Evolutionary conservation across 2,113 vertebrate genomes (phyloP), one percentile per base, ranked within the genome.

Genomic region (Tachuris rubrigastra): DNA sequence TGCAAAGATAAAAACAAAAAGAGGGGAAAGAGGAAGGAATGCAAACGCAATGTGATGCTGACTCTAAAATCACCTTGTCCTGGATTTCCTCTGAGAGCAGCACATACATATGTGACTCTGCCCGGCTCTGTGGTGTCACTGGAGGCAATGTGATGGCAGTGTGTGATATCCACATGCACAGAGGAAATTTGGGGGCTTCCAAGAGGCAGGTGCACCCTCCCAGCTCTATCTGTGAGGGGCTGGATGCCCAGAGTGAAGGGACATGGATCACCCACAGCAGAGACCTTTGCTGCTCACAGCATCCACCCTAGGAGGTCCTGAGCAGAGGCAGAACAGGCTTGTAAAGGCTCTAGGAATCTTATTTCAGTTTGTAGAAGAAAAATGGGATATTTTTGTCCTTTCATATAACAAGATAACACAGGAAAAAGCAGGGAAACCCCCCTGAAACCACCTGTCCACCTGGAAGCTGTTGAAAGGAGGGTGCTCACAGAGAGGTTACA

Each of bases 191-290:
- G 24, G 41, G 39, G 25, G 15, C 6, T 84, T 44, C 71, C 2
- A 9, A 46, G 30, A 14, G 62, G 10, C 12, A 28, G 5, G 7
- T 10, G 50, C 15, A 28, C 33, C 41, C 35, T 56, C 60, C 46
- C 27, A 62, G 56, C 69, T 65, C 49, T 22, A 19, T 39, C 65
- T 41, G 16, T 5, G 1, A 8, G 28, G 42, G 25, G 17, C 21
- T 71, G 37, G 0, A 0, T 16, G 22, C 33, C 33, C 28, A 3
- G n/a, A 8, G 13, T 1, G 14, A 62, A 25, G n/a, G 41, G 22
- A 46, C 6, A 12, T 15, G 22, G n/a, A 58, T 52, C 7, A 30
- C 52, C 42, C 19, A 5, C 6, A 12, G 28, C 33, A 81, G 19
- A 77, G 33, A 77, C 39, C 50, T 77, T 53, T 2, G 0, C 28